A percentile compares a stretch with the other conserved stretches of the same genome.
These are phyloP conservation scores for Actinia tenebrosa DNA, from an alignment of 64 coral and sea anemone species.

Conservation along the genomic window DNA sequence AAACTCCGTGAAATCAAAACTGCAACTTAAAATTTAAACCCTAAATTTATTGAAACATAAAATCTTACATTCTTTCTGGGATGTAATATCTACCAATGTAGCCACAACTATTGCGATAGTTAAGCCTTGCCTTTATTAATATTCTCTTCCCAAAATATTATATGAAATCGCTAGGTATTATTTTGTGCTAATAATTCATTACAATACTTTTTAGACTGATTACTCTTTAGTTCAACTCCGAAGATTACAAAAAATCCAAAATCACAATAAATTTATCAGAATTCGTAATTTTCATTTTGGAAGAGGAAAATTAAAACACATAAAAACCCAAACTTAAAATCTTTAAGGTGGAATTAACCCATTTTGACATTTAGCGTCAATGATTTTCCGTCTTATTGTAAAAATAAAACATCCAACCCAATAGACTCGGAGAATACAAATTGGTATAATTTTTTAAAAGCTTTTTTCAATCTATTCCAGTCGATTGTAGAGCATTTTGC, in stretches of 20 bases:
- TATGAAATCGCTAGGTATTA: too few species aligned
- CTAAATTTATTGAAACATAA: background rate
- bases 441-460: slow-evolving; percentile 23
- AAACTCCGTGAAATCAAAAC: slow-evolving; percentile 20
- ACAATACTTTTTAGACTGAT: too few species aligned
- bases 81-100: background rate
- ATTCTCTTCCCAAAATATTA: too few species aligned
- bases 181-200: too few species aligned
- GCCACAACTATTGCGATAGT: too few species aligned
- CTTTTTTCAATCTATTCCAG: background rate
- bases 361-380: background rate
- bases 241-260: too few species aligned
- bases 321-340: background rate
- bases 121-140: too few species aligned
- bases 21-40: background rate
- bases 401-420: background rate
- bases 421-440: background rate
- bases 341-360: background rate
- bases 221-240: too few species aligned
- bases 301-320: background rate
- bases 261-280: too few species aligned
- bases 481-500: background rate
- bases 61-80: background rate
- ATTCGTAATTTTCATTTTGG: background rate
- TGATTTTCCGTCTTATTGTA: background rate